These are phyloP conservation scores for Acrocera orbiculus DNA, from an alignment of 2,888 invertebrate species.

Conservation along the genomic window DNA sequence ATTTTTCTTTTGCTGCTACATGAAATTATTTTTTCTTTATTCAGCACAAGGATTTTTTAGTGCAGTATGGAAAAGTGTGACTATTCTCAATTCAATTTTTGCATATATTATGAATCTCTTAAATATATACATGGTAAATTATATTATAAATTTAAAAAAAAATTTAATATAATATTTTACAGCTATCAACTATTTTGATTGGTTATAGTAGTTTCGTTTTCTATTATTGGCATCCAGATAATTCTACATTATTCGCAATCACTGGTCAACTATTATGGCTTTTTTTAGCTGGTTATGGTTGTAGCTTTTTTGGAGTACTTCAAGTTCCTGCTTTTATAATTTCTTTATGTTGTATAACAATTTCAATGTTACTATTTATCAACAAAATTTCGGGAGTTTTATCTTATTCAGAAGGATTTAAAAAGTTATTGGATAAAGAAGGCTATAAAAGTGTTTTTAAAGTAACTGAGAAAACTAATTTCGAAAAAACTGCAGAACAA, in stretches of 20 bases:
- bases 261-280: conserved; percentile 60
- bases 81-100: conserved; percentile 25
- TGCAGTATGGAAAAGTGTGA: conserved; percentile 32
- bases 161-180: conserved; percentile 11
- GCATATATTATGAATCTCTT: conserved; percentile 23
- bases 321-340: conserved; percentile 57
- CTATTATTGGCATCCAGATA: conserved; percentile 57
- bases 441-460: background rate
- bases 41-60: conserved; percentile 44
- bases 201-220: conserved; percentile 54
- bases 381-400: conserved; percentile 2
- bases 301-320: conserved; percentile 55
- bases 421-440: background rate
- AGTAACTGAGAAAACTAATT: background rate
- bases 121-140: conserved; percentile 23
- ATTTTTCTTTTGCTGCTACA: conserved; percentile 21
- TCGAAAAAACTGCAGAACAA: conserved; percentile 20
- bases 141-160: background rate
- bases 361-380: conserved; percentile 36
- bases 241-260: conserved; percentile 45
- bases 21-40: conserved; percentile 32
- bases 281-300: conserved; percentile 52
- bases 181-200: conserved; percentile 48
- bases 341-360: conserved; percentile 44
- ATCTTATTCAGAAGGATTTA: background rate